Evolutionary conservation across 2,888 invertebrate species (phyloP).

Genomic region (Meloe dianella): DNA sequence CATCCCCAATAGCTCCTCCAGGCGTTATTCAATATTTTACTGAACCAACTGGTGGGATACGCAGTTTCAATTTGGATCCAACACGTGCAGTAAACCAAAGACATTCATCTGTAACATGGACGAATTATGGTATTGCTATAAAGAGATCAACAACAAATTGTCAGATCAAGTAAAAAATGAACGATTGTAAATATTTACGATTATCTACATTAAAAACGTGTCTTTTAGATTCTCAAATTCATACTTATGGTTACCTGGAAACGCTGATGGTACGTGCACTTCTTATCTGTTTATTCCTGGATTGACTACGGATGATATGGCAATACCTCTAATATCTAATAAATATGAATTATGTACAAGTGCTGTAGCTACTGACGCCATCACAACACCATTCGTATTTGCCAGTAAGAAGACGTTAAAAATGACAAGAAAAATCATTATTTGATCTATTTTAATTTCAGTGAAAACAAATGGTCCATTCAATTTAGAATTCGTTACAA

Average conservation of each 20-base stretch:
- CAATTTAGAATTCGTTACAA: not conserved
- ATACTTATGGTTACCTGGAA: slow-evolving; percentile 34
- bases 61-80: slow-evolving; percentile 66
- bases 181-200: not conserved
- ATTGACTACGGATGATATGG: slow-evolving; percentile 10
- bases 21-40: slow-evolving; percentile 74
- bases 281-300: slow-evolving; percentile 44
- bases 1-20: slow-evolving; percentile 62
- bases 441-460: not conserved
- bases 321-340: not conserved
- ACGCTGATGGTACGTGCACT: slow-evolving; percentile 32
- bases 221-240: slow-evolving; percentile 40
- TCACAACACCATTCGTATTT: not conserved
- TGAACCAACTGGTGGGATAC: slow-evolving; percentile 63
- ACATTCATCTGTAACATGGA: slow-evolving; percentile 45
- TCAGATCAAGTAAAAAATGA: slow-evolving; percentile 46
- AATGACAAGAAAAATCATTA: not conserved
- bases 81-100: not conserved
- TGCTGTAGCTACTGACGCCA: not conserved
- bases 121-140: slow-evolving; percentile 71
- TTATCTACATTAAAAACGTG: not conserved
- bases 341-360: slow-evolving; percentile 1
- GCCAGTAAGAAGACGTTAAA: not conserved
- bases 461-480: not conserved
- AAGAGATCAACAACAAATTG: slow-evolving; percentile 55